These are phyloP conservation scores for Phymorhynchus buccinoides DNA, from an alignment of 1,140 invertebrate species.

Conservation along the genomic window DNA sequence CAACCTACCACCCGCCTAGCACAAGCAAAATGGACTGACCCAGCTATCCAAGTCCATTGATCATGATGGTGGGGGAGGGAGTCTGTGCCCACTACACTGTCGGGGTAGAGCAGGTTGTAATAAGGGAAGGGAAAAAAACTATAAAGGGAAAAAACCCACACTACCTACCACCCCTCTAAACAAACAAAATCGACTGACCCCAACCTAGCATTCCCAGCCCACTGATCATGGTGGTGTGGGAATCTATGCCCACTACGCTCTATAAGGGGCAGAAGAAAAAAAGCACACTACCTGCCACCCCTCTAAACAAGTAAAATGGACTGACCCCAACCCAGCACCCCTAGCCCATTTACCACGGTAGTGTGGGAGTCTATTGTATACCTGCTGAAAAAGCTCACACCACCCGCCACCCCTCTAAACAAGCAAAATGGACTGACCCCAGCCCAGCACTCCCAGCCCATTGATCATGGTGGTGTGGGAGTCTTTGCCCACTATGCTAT, in stretches of 20 bases:
- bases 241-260: too few relatives aligned
- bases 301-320: neutral
- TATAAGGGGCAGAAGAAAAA: too few relatives aligned
- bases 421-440: slow-evolving; percentile 49
- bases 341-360: slow-evolving; percentile 97
- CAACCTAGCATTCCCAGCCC: too few relatives aligned
- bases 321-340: slow-evolving; percentile 78
- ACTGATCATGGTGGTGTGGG: too few relatives aligned
- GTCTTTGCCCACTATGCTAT: too few relatives aligned
- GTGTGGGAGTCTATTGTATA: slow-evolving; percentile 99
- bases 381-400: too few relatives aligned
- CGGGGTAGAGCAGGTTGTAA: slow-evolving; percentile 86
- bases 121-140: too few relatives aligned
- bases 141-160: too few relatives aligned
- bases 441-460: slow-evolving; percentile 83
- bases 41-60: slow-evolving; percentile 88
- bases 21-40: slow-evolving; percentile 68
- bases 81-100: slow-evolving; percentile 98
- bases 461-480: slow-evolving; percentile 99
- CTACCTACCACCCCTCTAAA: too few relatives aligned
- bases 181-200: too few relatives aligned
- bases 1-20: neutral
- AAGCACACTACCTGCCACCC: neutral
- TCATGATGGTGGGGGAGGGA: slow-evolving; percentile 99
- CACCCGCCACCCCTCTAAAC: neutral